Evolutionary conservation across 1,140 invertebrate species (phyloP).

Genomic region (Coenobita brevimanus): DNA sequence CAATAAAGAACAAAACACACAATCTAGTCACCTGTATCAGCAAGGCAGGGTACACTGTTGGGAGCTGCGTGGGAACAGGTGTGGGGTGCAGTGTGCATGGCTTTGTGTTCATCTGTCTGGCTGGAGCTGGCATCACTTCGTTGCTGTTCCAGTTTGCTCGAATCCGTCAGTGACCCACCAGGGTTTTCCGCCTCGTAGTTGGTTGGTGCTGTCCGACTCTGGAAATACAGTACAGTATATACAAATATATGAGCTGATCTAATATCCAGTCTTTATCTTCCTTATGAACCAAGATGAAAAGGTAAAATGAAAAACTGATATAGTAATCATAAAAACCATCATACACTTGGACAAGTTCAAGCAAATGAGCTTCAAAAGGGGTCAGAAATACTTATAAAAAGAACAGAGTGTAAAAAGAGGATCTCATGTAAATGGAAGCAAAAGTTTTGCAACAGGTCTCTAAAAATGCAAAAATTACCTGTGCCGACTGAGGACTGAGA

Average conservation of each 20-base stretch:
- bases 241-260: too few relatives aligned
- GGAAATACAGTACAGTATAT: neutral
- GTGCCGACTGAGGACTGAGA: slow-evolving; percentile 72
- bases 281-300: too few relatives aligned
- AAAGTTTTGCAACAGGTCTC: neutral
- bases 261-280: too few relatives aligned
- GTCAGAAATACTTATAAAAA: neutral
- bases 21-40: slow-evolving; percentile 81
- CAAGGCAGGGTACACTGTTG: slow-evolving; percentile 78
- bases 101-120: slow-evolving; percentile 88
- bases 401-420: neutral
- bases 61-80: slow-evolving; percentile 70
- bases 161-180: slow-evolving; percentile 65
- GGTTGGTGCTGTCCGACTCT: slow-evolving; percentile 20
- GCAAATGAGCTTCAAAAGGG: too few relatives aligned
- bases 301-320: too few relatives aligned
- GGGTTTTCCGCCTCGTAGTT: slow-evolving; percentile 23
- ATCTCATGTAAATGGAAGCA: too few relatives aligned
- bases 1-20: too few relatives aligned
- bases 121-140: slow-evolving; percentile 36
- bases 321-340: too few relatives aligned
- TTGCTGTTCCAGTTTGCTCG: slow-evolving; percentile 68
- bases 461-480: slow-evolving; percentile 16
- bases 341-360: too few relatives aligned
- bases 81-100: slow-evolving; percentile 77